Evolutionary conservation across 2,113 vertebrate species (phyloP).

Genomic region (Indicator maculatus): DNA sequence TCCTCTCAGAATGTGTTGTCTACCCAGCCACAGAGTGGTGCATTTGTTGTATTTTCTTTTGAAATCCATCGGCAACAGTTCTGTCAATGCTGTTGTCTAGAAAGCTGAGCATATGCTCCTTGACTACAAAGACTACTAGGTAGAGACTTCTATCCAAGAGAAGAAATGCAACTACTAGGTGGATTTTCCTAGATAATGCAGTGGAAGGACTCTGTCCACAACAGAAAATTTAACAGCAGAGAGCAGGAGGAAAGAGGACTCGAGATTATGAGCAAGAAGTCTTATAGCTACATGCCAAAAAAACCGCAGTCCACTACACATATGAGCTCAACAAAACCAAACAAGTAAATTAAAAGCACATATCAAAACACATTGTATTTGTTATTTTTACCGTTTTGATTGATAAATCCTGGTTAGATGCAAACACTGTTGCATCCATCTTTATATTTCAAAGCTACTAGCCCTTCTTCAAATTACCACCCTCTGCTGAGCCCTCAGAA

Average conservation of each 20-base stretch:
- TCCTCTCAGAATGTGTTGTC: neutral
- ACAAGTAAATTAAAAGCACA: neutral
- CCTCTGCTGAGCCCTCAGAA: neutral
- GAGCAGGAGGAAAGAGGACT: neutral
- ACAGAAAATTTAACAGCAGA: neutral
- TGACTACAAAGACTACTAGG: neutral
- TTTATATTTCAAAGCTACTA: slow-evolving; percentile 7
- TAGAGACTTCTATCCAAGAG: neutral
- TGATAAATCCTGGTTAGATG: neutral
- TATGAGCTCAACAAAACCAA: neutral
- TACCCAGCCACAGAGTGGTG: neutral
- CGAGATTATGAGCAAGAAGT: neutral
- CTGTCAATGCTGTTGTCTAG: neutral
- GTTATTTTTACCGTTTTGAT: neutral
- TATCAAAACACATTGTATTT: neutral
- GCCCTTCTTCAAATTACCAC: neutral
- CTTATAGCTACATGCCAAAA: neutral
- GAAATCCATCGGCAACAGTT: neutral
- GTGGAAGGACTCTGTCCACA: neutral
- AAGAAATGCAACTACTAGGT: neutral
- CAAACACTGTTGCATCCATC: neutral
- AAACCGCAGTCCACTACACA: neutral
- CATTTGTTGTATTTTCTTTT: neutral
- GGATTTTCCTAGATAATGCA: neutral
- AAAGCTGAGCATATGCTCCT: neutral